phyloP scores from a whole-genome alignment of 1,140 invertebrate species.

The Brachionus sp. region DNA sequence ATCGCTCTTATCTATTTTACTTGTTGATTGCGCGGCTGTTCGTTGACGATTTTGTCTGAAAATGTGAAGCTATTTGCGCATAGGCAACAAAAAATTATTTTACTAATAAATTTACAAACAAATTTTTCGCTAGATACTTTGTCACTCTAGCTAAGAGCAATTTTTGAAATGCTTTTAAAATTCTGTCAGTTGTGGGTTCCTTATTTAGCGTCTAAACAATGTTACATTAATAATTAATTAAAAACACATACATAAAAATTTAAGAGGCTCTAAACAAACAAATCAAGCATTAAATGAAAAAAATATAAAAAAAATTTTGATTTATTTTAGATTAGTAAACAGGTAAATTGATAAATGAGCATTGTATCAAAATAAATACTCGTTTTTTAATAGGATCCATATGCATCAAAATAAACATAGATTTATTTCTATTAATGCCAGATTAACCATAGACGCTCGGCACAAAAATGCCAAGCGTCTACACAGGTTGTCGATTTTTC shows the following conservation, averaged over 20 bases:
- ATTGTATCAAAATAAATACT: neutral
- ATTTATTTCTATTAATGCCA: conserved; percentile 14
- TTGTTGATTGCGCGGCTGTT: neutral
- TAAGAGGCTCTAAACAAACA: neutral
- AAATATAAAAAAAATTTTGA: neutral
- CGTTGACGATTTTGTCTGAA: neutral
- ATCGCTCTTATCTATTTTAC: neutral
- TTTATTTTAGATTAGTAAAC: conserved; percentile 14
- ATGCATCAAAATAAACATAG: neutral
- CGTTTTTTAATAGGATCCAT: conserved; percentile 33
- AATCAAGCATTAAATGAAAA: conserved; percentile 26
- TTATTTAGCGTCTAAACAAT: neutral
- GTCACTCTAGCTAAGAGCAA: neutral
- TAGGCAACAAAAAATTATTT: neutral
- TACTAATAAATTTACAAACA: neutral
- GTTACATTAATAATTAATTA: conserved; percentile 35
- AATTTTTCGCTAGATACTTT: neutral
- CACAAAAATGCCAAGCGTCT: conserved; percentile 6
- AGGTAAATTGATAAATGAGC: conserved; percentile 38
- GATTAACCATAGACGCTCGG: conserved; percentile 17
- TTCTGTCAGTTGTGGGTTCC: neutral
- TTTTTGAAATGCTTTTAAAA: conserved; percentile 15
- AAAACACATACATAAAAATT: neutral
- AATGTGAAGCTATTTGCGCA: neutral
- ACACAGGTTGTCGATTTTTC: neutral